A percentile compares a stretch with the other conserved stretches of the same genome.
Conservation (phyloP, 2,797 vertebrate species). For the Cyclura pinguis region DNA sequence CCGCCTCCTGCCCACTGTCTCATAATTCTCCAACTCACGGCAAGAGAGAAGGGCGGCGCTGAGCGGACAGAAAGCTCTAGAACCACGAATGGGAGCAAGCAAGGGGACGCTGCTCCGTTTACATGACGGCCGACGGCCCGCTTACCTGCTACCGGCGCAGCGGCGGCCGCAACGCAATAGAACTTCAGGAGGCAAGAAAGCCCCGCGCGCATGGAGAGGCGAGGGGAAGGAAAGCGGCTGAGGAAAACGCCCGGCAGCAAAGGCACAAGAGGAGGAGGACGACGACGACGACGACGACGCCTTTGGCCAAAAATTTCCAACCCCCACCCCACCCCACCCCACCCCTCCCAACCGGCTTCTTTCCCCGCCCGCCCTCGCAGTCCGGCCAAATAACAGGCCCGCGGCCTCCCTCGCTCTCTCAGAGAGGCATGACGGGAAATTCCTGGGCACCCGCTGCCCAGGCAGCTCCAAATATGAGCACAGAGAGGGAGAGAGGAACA, state of each 20-base stretch:
- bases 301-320: fast-evolving
- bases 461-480: constrained; percentile 89
- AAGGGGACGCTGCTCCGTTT: not conserved
- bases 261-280: not conserved
- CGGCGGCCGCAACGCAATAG: constrained; percentile 56
- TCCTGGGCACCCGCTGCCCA: constrained; percentile 80
- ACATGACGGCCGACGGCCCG: not conserved
- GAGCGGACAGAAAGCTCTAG: not conserved
- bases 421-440: constrained; percentile 88
- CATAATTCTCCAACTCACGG: not conserved
- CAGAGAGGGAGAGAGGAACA: not conserved
- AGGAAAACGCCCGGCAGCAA: no score
- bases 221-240: not conserved
- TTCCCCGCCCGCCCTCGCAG: constrained; percentile 3
- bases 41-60: no score
- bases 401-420: constrained; percentile 31
- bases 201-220: constrained; percentile 53
- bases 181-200: constrained; percentile 49
- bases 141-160: constrained; percentile 56
- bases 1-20: no score
- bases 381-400: constrained; percentile 36
- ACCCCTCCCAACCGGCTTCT: not conserved
- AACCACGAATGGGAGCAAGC: not conserved
- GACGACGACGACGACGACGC: no score
- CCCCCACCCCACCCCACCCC: constrained; percentile 23